Evolutionary conservation across 2,797 vertebrate genomes (phyloP).

Genomic region (Hoplostethus atlanticus): DNA sequence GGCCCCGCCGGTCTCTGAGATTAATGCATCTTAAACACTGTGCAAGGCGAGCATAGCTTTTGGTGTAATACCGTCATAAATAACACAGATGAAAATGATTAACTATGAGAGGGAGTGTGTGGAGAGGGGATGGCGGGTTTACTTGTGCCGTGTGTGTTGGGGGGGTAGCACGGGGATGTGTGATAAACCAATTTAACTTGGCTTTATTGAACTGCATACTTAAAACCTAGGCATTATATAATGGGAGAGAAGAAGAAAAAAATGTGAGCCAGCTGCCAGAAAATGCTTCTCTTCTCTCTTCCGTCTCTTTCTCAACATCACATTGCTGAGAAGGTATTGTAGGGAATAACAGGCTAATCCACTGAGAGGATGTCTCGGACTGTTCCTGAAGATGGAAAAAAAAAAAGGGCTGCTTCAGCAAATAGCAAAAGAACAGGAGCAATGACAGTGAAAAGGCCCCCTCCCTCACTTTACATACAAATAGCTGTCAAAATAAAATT

Average conservation of each 20-base stretch:
- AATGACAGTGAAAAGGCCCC: constrained; percentile 59
- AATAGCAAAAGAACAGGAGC: constrained; percentile 72
- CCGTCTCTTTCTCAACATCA: constrained; percentile 50
- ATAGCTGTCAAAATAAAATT: constrained; percentile 88
- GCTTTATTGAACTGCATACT: constrained; percentile 58
- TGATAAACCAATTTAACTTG: constrained; percentile 51
- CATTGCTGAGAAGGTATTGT: constrained; percentile 55
- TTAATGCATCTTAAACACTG: constrained; percentile 63
- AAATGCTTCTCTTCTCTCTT: constrained; percentile 45
- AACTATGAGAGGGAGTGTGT: constrained; percentile 17
- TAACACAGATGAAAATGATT: constrained; percentile 59
- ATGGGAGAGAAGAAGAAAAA: constrained; percentile 38
- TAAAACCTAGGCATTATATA: constrained; percentile 53
- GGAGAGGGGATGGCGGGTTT: neutral
- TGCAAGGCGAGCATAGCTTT: constrained; percentile 44
- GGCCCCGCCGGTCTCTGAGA: constrained; percentile 29
- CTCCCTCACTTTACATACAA: constrained; percentile 84
- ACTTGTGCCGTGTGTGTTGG: neutral
- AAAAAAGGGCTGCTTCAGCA: constrained; percentile 81
- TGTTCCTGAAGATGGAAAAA: constrained; percentile 61
- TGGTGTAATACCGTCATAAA: constrained; percentile 57
- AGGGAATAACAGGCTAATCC: constrained; percentile 70
- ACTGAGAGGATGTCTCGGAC: constrained; percentile 73
- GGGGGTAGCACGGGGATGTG: neutral
- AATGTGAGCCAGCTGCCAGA: constrained; percentile 59